Evolutionary conservation across 2,888 invertebrate species (phyloP).

Genomic region (Pristionchus japonicus): DNA sequence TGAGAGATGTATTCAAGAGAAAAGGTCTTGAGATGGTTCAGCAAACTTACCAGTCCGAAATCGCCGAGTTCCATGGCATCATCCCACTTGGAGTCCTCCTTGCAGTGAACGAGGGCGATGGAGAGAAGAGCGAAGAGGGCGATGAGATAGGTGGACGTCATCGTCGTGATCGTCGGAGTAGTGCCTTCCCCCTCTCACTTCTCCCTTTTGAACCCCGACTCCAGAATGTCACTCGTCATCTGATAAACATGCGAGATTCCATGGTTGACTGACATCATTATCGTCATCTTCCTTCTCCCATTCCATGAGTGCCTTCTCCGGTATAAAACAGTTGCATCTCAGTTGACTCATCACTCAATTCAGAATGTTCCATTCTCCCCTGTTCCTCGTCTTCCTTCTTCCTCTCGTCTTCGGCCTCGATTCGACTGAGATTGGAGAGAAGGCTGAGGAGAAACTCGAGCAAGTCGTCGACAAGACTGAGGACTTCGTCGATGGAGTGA

Average conservation of each 20-base stretch:
- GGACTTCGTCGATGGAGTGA: not conserved
- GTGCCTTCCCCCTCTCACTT: not conserved
- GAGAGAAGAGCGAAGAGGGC: not conserved
- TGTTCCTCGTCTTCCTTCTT: not conserved
- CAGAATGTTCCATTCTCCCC: slow-evolving; percentile 24
- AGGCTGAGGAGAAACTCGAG: not conserved
- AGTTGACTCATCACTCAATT: not conserved
- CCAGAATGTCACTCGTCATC: not conserved
- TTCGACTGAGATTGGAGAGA: not conserved
- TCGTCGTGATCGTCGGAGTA: not conserved
- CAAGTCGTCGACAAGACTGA: not conserved
- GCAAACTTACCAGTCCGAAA: not conserved
- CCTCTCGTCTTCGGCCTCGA: not conserved
- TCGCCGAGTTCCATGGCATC: not conserved
- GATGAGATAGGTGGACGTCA: not conserved
- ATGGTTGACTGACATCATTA: not conserved
- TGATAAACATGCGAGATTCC: not conserved
- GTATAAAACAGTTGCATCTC: not conserved
- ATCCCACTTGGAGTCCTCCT: not conserved
- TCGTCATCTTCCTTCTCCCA: not conserved
- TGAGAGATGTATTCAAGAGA: too few species aligned
- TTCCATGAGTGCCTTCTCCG: not conserved
- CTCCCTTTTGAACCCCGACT: not conserved
- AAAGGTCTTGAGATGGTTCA: not conserved
- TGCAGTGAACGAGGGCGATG: not conserved